Conservation (phyloP, 1,140 invertebrate species). For the Hyles euphorbiae region DNA sequence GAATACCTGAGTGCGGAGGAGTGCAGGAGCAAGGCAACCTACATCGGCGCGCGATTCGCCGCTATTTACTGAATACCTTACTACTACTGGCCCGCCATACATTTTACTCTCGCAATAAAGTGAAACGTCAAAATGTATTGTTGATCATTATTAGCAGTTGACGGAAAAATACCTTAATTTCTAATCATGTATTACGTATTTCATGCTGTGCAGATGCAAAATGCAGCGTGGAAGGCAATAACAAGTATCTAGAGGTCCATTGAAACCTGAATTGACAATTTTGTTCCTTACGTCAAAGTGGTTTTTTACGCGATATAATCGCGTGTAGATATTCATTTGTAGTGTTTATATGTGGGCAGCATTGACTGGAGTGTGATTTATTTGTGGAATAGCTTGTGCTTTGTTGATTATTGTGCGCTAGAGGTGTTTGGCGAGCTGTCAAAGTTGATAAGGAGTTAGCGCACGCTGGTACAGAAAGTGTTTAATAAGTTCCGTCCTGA, state of each 20-base stretch:
- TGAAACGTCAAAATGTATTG: constrained; percentile 69
- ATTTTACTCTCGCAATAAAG: constrained; percentile 66
- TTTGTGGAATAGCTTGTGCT: constrained; percentile 11
- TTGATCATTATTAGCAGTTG: constrained; percentile 37
- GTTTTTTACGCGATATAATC: constrained; percentile 12
- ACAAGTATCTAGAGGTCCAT: constrained; percentile 16
- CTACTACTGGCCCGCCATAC: constrained; percentile 66
- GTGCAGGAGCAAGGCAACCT: constrained; percentile 6
- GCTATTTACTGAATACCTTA: constrained; percentile 34
- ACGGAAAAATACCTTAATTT: constrained; percentile 10
- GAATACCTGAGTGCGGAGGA: constrained; percentile 6
- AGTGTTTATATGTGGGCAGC: not conserved
- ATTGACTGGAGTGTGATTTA: not conserved
- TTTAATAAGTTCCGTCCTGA: too few relatives aligned
- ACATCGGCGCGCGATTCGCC: constrained; percentile 8
- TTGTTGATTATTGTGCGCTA: not conserved
- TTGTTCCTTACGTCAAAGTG: constrained; percentile 41
- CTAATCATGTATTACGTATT: constrained; percentile 9
- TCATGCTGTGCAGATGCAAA: constrained; percentile 17
- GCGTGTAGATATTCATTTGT: not conserved
- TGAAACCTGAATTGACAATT: constrained; percentile 36
- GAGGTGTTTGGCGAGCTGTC: not conserved
- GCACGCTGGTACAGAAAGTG: not conserved
- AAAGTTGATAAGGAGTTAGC: not conserved
- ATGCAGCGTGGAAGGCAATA: constrained; percentile 11